Percentiles rank a stretch among this genome's conserved stretches.
Evolutionary conservation across 2,797 vertebrate genomes (phyloP).

Genomic region (Spatula versicolor): DNA sequence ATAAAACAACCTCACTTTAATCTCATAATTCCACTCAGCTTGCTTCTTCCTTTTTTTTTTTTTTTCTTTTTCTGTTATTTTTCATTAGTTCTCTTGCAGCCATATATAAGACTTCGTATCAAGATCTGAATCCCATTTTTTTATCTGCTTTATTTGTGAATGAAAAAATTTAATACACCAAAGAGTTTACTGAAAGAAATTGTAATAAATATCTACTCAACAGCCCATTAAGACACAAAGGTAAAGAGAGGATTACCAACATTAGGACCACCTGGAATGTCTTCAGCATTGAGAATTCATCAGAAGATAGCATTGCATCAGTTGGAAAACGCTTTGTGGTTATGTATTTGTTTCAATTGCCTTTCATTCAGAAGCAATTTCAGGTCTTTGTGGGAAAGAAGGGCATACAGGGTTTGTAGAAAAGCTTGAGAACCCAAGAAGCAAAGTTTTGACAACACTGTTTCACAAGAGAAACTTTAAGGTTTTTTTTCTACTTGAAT

Average conservation of each 20-base stretch:
- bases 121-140: neutral
- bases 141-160: neutral
- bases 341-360: neutral
- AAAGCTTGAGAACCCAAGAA: neutral
- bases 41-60: neutral
- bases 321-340: neutral
- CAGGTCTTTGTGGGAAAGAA: neutral
- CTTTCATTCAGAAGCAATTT: neutral
- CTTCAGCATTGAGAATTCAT: neutral
- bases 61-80: neutral
- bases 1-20: neutral
- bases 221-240: neutral
- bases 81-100: neutral
- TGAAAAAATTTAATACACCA: neutral
- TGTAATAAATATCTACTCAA: neutral
- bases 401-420: neutral
- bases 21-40: neutral
- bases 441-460: neutral
- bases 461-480: neutral
- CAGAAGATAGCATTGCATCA: neutral
- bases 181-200: neutral
- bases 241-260: neutral
- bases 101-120: neutral
- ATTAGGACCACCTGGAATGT: neutral
- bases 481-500: neutral